Evolutionary conservation across 2,888 invertebrate species (phyloP), one percentile per base, ranked within the genome.

Genomic region (Machimus atricapillus): DNA sequence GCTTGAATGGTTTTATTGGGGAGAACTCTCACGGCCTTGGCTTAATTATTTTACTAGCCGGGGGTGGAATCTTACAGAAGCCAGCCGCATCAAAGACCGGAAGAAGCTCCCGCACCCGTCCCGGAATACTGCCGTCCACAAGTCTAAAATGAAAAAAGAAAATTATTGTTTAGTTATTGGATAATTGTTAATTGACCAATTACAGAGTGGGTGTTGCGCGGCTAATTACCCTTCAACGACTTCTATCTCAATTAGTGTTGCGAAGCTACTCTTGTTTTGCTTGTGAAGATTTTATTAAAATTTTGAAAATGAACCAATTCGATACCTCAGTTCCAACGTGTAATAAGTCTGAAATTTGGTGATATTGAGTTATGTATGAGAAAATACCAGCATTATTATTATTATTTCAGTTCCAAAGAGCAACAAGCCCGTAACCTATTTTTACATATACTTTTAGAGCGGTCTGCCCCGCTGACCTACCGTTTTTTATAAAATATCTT

Each of bases 21-120:
- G 14, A n/a, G 43, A 74, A 73, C 56, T 58, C 12, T 89, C 89
- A 90, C 86, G 88, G 88, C 88, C 89, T 88, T 74, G 96, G 96
- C 91, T 95, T 96, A 90, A 96, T 95, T 90, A 96, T 94, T 90
- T 97, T 95, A 89, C 96, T 96, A 56, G 96, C 94, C 87, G 97
- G 97, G 83, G 97, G 95, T 40, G 96, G 96, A 91, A 97, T 95
- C 93, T 97, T 96, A 90, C 95, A 94, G 93, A 97, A 97, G n/a
- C 96, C 97, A 89, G 96, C 95, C 90, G 97, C 96, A 93, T 97
- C 97, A 92, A 97, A 97, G 83, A 97, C 97, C 43, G 97, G 97
- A 89, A 96, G 94, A 87, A 96, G 92, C 90, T 96, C 96, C 88
- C 95, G 94, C 83, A 96, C 96, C 90, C 96, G 94, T 89, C 95